Evolutionary conservation across 2,113 vertebrate species (phyloP).

Genomic region (Myanophis thanlyinensis): DNA sequence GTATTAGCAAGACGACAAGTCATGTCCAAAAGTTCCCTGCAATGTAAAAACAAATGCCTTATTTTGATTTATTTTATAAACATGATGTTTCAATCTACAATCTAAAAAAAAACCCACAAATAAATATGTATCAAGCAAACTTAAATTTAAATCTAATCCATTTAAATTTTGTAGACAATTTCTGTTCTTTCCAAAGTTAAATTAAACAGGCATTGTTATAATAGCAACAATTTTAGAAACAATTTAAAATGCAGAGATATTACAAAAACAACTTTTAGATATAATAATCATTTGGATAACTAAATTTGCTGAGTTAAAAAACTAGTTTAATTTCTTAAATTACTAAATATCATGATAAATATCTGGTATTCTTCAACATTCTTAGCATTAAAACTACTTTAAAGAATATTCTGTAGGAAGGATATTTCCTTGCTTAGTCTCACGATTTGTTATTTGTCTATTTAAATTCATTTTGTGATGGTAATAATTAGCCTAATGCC

Average conservation of each 20-base stretch:
- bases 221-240: not conserved
- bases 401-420: not conserved
- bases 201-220: not conserved
- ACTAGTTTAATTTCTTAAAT: not conserved
- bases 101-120: not conserved
- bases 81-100: not conserved
- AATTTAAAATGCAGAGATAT: not conserved
- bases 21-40: slow-evolving; percentile 86
- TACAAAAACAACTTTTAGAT: not conserved
- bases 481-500: not conserved
- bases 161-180: not conserved
- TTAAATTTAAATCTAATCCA: not conserved
- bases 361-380: not conserved
- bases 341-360: not conserved
- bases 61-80: accelerated
- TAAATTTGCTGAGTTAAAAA: not conserved
- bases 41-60: not conserved
- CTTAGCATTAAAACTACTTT: not conserved
- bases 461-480: not conserved
- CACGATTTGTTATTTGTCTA: not conserved
- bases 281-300: not conserved
- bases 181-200: not conserved
- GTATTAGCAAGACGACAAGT: slow-evolving; percentile 91
- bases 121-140: not conserved
- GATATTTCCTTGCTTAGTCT: not conserved